Base-by-base conservation (phyloP, 2,888 invertebrate genomes). In the Pocota personata region DNA sequence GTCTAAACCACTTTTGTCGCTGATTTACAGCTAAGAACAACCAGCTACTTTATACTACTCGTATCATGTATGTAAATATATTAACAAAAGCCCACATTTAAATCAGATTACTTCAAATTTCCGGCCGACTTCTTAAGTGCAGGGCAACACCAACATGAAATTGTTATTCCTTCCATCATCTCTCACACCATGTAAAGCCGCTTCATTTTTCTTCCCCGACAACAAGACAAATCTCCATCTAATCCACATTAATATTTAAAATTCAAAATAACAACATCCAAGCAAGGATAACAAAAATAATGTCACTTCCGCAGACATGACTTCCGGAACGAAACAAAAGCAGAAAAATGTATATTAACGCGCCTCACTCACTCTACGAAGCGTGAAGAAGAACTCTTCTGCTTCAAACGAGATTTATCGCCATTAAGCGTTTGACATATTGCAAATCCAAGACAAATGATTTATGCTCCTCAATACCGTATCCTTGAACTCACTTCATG, bases 361-460 rank as follows among this genome's bases (percentile, higher is more conserved):
- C 21, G 21, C 43, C 46, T 35, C n/a, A 57, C 52, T 8, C 19
- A 24, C 12, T 1, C 14, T 14, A 5, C 3, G 27, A 16, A 71
- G 52, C 32, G 46, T 62, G 43, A 77, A 35, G n/a, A 48, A 66
- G 57, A 67, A 46, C 55, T 55, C 43, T 62, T 57, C 48, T 64
- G 75, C 62, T 7, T 37, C 69, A 48, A 69, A 62, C 46, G 60
- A 79, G 79, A 79, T 79, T 84, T 84, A 84, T 79, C 75, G 83
- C 79, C 79, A 84, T 75, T 79, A 75, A 75, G 79, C 69, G 64
- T 84, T 75, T 79, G 83, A 79, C 79, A 84, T 79, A 62, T 64
- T 64, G 69, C 69, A 84, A 84, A 84, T 75, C 79, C 83, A 75
- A 64, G 69, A 75, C 69, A 79, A 69, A 84, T 84, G 79, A 84